These are phyloP conservation scores for Phoxinus dragarum DNA, from an alignment of 2,797 vertebrate genomes.

Conservation along the genomic window DNA sequence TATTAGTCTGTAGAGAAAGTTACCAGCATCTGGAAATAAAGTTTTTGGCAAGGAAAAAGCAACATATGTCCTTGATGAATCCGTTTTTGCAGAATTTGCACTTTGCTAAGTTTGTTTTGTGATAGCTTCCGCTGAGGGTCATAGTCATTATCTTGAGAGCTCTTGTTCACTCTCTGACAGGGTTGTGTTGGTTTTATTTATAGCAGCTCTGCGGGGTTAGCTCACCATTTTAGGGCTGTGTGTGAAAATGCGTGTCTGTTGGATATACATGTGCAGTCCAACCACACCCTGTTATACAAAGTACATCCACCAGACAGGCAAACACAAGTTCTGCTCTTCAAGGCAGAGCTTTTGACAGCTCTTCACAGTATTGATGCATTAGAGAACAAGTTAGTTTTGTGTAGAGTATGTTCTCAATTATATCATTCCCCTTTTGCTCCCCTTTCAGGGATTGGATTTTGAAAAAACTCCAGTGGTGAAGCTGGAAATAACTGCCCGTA, in stretches of 20 bases:
- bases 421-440: neutral
- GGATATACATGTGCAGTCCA: slow-evolving; percentile 35
- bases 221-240: slow-evolving; percentile 34
- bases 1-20: neutral
- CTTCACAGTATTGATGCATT: neutral
- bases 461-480: slow-evolving; percentile 70
- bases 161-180: slow-evolving; percentile 20
- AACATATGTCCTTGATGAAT: neutral
- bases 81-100: slow-evolving; percentile 1
- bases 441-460: slow-evolving; percentile 80
- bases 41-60: neutral
- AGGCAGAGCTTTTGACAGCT: neutral
- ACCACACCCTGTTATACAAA: slow-evolving; percentile 43
- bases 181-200: slow-evolving; percentile 45
- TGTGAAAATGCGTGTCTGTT: slow-evolving; percentile 34
- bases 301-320: slow-evolving; percentile 8
- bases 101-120: neutral
- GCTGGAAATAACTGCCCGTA: slow-evolving; percentile 79
- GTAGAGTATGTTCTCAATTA: neutral
- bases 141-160: neutral
- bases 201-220: slow-evolving; percentile 36
- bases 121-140: neutral
- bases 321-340: slow-evolving; percentile 11
- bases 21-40: neutral
- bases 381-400: neutral